These are phyloP conservation scores for Uropetala carovei DNA, from an alignment of 2,888 invertebrate species.

Conservation along the genomic window DNA sequence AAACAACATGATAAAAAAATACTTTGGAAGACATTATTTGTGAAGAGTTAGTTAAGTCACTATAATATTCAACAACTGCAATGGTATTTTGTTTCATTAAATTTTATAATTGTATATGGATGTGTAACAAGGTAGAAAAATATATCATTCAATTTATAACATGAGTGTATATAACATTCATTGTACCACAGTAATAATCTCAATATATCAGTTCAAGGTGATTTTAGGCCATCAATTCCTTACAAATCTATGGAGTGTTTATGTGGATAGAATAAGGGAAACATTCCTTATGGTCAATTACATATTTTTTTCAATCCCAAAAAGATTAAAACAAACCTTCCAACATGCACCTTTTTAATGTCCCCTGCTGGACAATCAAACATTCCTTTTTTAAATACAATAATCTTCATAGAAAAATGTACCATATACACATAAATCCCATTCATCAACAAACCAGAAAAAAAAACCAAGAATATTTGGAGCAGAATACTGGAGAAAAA, in stretches of 20 bases:
- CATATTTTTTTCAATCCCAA: background rate
- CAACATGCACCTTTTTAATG: background rate
- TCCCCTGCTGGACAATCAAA: background rate
- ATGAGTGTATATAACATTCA: background rate
- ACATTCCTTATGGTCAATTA: background rate
- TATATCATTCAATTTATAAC: constrained; percentile 1
- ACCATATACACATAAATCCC: background rate
- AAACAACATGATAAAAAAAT: background rate
- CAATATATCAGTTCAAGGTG: background rate
- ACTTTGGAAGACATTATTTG: constrained; percentile 46
- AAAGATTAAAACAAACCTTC: background rate
- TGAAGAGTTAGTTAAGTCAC: background rate
- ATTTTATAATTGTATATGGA: background rate
- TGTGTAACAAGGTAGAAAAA: constrained; percentile 10
- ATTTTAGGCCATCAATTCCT: background rate
- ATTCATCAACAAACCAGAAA: background rate
- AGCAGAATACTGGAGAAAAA: background rate
- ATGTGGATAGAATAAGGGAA: background rate
- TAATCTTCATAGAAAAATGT: background rate
- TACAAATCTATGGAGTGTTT: background rate
- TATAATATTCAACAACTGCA: background rate
- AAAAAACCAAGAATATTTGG: constrained; percentile 21
- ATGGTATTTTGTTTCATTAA: background rate
- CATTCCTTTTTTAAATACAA: background rate
- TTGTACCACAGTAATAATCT: background rate